A percentile compares a stretch with the other conserved stretches of the same genome.
phyloP scores from a whole-genome alignment of 2,797 vertebrate genomes.

The Girardinus metallicus region DNA sequence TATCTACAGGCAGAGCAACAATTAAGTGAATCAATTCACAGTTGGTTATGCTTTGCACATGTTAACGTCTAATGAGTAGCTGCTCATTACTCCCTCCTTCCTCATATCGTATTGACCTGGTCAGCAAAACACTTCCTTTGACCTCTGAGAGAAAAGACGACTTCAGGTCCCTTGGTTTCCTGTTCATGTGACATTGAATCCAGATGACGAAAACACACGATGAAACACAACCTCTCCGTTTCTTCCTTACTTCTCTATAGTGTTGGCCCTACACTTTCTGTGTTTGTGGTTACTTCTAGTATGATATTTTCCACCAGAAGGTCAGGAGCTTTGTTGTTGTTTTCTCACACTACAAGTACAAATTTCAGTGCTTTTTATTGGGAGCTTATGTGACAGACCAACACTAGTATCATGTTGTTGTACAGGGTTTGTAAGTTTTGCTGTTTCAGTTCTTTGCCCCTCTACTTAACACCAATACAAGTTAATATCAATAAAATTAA shows the following conservation, averaged over 20 bases:
- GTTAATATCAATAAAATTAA: neutral
- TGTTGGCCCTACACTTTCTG: neutral
- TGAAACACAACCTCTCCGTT: constrained; percentile 12
- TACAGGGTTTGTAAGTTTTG: neutral
- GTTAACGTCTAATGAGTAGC: constrained; percentile 31
- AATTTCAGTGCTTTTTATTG: neutral
- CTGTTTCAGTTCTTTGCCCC: neutral
- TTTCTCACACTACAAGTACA: neutral
- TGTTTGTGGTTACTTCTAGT: neutral
- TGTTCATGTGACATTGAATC: constrained; percentile 16
- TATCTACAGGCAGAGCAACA: neutral
- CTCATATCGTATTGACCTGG: constrained; percentile 1
- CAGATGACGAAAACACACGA: neutral
- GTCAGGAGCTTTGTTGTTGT: neutral
- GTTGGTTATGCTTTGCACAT: constrained; percentile 19
- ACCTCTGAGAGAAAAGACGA: constrained; percentile 44
- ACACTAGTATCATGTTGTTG: neutral
- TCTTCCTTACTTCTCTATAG: constrained; percentile 19
- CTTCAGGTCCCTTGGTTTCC: constrained; percentile 20
- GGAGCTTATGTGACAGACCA: neutral
- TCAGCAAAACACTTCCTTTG: constrained; percentile 47
- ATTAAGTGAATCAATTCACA: neutral
- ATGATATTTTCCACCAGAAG: neutral
- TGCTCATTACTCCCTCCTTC: constrained; percentile 25
- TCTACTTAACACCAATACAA: too few species aligned